Percentiles rank a stretch among this genome's conserved stretches.
Conservation (phyloP, 2,888 invertebrate species). For the Thecocarcelia acutangulata region DNA sequence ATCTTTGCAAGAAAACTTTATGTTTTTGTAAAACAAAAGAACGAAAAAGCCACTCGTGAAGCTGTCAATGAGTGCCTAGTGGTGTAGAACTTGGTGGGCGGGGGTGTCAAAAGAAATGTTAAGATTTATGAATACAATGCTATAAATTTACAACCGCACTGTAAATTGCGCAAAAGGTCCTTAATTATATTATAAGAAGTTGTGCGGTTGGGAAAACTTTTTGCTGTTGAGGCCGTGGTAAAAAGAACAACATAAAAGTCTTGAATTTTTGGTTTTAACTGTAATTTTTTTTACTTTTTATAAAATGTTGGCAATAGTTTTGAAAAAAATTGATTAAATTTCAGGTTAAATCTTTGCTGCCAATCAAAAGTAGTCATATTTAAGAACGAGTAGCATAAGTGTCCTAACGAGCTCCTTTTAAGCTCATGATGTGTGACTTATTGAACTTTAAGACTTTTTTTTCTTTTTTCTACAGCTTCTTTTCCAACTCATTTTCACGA, state of each 20-base stretch:
- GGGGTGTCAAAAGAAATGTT: not conserved
- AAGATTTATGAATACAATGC: conserved; percentile 39
- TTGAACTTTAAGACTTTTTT: no score
- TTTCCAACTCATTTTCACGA: no score
- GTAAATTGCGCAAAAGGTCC: conserved; percentile 40
- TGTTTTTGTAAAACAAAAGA: conserved; percentile 9
- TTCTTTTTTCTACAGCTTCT: no score
- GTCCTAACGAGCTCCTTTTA: no score
- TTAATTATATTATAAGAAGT: conserved; percentile 54
- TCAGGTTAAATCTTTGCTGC: not conserved
- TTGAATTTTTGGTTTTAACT: conserved; percentile 6
- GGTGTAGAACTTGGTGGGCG: not conserved
- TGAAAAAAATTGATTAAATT: conserved; percentile 1
- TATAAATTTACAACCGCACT: conserved; percentile 48
- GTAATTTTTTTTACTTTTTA: not conserved
- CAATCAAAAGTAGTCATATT: not conserved
- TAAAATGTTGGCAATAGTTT: conserved; percentile 18
- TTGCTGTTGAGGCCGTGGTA: conserved; percentile 4
- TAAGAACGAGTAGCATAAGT: no score
- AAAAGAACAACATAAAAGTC: conserved; percentile 9
- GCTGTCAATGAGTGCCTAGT: not conserved
- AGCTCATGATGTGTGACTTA: no score
- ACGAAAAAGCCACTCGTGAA: not conserved
- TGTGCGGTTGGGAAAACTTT: conserved; percentile 47
- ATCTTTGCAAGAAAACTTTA: conserved; percentile 36